Evolutionary conservation across 2,797 vertebrate species (phyloP), one percentile per base, ranked within the genome.

Genomic region (Salarias fasciatus): DNA sequence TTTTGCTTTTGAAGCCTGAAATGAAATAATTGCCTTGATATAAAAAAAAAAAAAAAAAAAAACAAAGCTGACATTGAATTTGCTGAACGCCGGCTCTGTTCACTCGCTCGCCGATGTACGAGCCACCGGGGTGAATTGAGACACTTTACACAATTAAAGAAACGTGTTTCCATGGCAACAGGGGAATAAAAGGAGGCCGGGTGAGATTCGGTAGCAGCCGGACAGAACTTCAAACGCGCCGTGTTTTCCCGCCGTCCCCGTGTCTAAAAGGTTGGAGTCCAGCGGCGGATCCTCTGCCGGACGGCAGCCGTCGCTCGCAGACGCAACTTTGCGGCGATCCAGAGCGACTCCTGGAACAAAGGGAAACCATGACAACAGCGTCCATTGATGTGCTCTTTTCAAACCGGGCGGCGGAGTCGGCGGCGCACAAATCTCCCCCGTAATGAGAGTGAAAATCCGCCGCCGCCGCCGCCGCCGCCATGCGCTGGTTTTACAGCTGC

Each of bases 101-200:
- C 47, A 45, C 53, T 36, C 61, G 37, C 68, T 36, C 58, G 41
- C 68, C 45, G 48, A 56, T 24, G 64, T 44, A 36, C 3, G 50
- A 45, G 41, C 48, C 63, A 35, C 0, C 4, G 41, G 28, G 48
- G 35, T 38, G 45, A 50, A 69, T 18, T 60, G 49, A 68, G 35
- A 66, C 68, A 45, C 15, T 40, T 62, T 60, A 41, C 41, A 43
- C 60, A 58, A 44, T 66, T 77, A 46, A 72, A 63, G 42, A 14
- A 18, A 73, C 36, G 33, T n/a, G 95, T 95, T 94, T 88, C 94
- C 91, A 94, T 94, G 91, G 94, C 85, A 94, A 95, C 94, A 87
- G 91, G 66, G 90, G 5, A 12, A 83, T 85, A 87, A 89, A 85
- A 90, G 94, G 91, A 94, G 92, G 91, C 84, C 83, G 75, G 84